Base-by-base conservation (phyloP, 1,140 invertebrate species). In the Drosophila paulistorum region DNA sequence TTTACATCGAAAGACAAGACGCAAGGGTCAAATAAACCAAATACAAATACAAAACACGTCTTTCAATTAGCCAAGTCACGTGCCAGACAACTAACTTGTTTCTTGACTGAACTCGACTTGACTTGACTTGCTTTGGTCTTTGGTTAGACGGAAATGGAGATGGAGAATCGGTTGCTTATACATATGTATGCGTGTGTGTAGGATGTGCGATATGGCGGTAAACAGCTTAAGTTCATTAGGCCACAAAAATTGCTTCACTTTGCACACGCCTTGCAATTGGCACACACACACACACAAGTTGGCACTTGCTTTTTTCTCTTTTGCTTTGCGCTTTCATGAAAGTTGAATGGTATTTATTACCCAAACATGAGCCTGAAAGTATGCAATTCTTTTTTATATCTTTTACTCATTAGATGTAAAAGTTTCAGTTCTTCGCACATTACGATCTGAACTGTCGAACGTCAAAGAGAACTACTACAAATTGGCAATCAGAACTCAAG, bases 191-290 rank as follows among this genome's bases (percentile, higher is more conserved):
- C 11, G 1, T 3, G 3, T 11, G 10, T 23, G n/a, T 62, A 42
- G 62, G 39, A 59, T 23, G 45, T 51, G 20, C 3, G 45, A 23
- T 23, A 51, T 51, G 45, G 45, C 45, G 65, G 48, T 76, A 75
- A 71, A 61, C 77, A 51, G 64, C 60, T 65, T 42, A 55, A 76
- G 55, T 80, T 80, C 72, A 80, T 80, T 75, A 75, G 73, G 73
- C 63, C 58, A 75, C 68, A 75, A 68, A 79, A 75, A 71, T 80
- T 41, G 58, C 72, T 68, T 80, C 64, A 75, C 75, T 66, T 74
- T 70, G 41, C 51, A 71, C 51, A 71, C 67, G 63, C 77, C 67
- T 67, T 70, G 71, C 71, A 65, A 74, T 79, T 74, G 3, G 14
- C 45, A 7, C 35, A 37, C 11, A 13, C 37, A 39, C 10, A 11